Evolutionary conservation across 2,888 invertebrate genomes (phyloP), one percentile per base, ranked within the genome.

Genomic region (Aspidiotus rigidus): DNA sequence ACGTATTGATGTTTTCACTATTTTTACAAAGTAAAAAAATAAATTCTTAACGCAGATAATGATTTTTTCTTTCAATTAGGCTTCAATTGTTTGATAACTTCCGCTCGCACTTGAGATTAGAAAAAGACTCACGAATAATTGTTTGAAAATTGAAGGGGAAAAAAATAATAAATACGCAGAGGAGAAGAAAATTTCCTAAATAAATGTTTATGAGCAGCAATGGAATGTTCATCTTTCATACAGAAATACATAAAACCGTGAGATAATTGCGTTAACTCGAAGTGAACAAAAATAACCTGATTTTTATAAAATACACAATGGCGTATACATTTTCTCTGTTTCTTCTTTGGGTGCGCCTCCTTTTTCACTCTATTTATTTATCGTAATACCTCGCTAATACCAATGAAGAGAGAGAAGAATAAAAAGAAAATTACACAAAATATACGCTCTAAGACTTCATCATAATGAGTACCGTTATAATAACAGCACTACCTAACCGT

Each of bases 261-360:
- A 66, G 66, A 66, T 66, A 66, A 66, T 66, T 66, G 60, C 40
- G 49, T 66, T 39, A 57, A 66, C 39, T 17, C 59, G 59, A 59
- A 66, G 59, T 57, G 66, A 59, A 66, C 66, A 66, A 49, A 13
- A 49, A 66, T 66, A 66, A 66, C 66, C 66, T 66, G 66, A 59
- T 57, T 66, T 59, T 59, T n/a, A 28, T 53, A 64, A 59, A 66
- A 17, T 64, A 64, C 55, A 60, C 57, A 66, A 66, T 66, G 49
- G 57, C 42, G 28, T 57, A 59, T 57, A 66, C 59, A 57, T 57
- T 66, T 59, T 55, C 17, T 55, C 17, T 55, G 16, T 55, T n/a
- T n/a, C 17, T 59, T 44, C 11, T 59, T 66, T 15, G 39, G 42
- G 28, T 53, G 44, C 49, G n/a, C 59, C 57, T 64, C 57, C 41